Conservation (phyloP, 2,113 vertebrate species). For the Astatotilapia flaviijosephi region DNA sequence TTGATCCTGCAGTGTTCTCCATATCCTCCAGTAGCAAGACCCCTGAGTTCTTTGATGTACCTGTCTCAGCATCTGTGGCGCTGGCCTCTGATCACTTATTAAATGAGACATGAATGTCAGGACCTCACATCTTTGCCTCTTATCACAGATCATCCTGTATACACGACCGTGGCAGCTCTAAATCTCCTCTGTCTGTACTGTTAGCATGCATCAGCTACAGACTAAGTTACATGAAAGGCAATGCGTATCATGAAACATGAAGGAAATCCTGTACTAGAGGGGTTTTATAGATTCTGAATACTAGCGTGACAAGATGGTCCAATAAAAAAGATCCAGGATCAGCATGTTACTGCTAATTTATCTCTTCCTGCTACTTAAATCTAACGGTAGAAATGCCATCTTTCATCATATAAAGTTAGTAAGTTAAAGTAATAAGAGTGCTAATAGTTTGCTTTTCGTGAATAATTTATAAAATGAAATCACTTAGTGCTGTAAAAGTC, state of each 20-base stretch:
- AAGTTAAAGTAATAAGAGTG: neutral
- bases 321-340: neutral
- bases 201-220: constrained; percentile 9
- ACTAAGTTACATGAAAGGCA: constrained; percentile 28
- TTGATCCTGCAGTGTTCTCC: constrained; percentile 43
- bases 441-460: neutral
- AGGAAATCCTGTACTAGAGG: neutral
- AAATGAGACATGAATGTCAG: constrained; percentile 54
- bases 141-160: constrained; percentile 39
- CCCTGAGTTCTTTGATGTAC: constrained; percentile 43
- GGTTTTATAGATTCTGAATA: constrained; percentile 2
- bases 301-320: neutral
- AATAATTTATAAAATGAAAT: neutral
- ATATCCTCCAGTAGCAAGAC: constrained; percentile 31
- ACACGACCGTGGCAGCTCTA: constrained; percentile 21
- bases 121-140: constrained; percentile 51
- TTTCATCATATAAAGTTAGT: neutral
- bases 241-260: constrained; percentile 11
- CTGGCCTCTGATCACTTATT: constrained; percentile 41
- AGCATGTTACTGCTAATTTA: neutral
- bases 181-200: constrained; percentile 15
- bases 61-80: constrained; percentile 27
- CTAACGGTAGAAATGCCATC: neutral
- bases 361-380: neutral
- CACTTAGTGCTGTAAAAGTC: neutral